Evolutionary conservation across 2,888 invertebrate genomes (phyloP), one percentile per base, ranked within the genome.

Genomic region (Cremastinae sp.): DNA sequence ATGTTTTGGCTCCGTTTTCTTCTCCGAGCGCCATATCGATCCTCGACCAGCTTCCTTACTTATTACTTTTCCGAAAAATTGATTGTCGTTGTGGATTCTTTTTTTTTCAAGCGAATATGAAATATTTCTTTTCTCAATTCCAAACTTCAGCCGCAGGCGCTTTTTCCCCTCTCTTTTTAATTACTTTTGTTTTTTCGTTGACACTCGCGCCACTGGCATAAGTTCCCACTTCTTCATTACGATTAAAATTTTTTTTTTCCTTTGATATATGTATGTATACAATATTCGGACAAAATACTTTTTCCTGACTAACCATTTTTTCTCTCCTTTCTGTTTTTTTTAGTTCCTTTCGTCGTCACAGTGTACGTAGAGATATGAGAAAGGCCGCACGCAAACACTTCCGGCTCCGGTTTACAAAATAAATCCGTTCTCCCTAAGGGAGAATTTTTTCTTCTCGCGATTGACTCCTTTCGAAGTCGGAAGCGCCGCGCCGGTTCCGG

Each of bases 31-130:
- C 10, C 10, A 39, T 12, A 14, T 14, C 51, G 10, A 20, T 41
- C 12, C 22, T 43, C 16, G 18, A 59, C 14, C 12, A 41, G 45
- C 39, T 51, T 51, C 64, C 69, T 69, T 59, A 66, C 62, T n/a
- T 58, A 58, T 66, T 66, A 73, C 74, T 74, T 72, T 76, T 76
- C 74, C 78, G 73, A 79, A 80, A 78, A 78, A 78, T 78, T 80
- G 80, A 80, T 80, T 80, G 80, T 80, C 80, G 55, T 74, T 78
- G 78, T 73, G 75, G 69, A 73, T 73, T 5, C 28, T 28, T 28
- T 28, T 28, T 28, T 28, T 5, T 28, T 28, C 28, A 5, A 28
- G 5, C 28, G 28, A 28, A 28, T 28, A 28, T 28, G 28, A 28
- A 28, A 28, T 5, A 28, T 28, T 28, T 28, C 28, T 28, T 2